Evolutionary conservation across 2,113 vertebrate species (phyloP).

Genomic region (Campylomormyrus numenius): DNA sequence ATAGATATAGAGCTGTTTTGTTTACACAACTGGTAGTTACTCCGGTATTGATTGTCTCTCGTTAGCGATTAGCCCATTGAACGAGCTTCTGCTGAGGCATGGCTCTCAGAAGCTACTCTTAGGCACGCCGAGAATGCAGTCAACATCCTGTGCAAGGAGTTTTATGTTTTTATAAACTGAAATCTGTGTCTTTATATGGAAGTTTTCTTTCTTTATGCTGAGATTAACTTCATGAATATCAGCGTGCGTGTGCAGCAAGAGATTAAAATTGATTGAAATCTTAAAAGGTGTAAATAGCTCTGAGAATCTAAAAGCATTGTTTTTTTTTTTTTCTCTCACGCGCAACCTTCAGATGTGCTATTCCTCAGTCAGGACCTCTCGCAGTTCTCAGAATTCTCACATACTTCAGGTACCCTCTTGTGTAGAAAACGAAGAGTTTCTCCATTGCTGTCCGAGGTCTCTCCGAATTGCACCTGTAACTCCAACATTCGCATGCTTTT

Average conservation of each 20-base stretch:
- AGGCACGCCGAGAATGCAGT: not conserved
- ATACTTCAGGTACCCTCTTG: not conserved
- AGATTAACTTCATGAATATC: not conserved
- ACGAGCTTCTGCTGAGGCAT: not conserved
- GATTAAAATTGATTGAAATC: not conserved
- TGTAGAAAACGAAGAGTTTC: not conserved
- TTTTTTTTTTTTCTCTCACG: not conserved
- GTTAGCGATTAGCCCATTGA: conserved; percentile 32
- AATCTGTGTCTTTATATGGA: not conserved
- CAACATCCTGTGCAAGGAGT: not conserved
- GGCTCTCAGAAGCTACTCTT: not conserved
- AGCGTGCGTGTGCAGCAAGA: not conserved
- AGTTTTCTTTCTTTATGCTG: not conserved
- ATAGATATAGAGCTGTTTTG: not conserved
- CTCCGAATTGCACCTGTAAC: no score
- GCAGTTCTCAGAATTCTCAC: not conserved
- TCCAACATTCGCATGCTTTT: not conserved
- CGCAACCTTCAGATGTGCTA: not conserved
- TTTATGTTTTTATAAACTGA: not conserved
- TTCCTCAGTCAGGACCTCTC: not conserved
- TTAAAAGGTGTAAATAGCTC: not conserved
- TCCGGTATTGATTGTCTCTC: conserved; percentile 37
- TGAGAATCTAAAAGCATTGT: not conserved
- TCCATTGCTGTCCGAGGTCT: not conserved
- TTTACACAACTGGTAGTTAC: not conserved